phyloP scores from a whole-genome alignment of 1,140 invertebrate species.

The Drosophila kepulauana region DNA sequence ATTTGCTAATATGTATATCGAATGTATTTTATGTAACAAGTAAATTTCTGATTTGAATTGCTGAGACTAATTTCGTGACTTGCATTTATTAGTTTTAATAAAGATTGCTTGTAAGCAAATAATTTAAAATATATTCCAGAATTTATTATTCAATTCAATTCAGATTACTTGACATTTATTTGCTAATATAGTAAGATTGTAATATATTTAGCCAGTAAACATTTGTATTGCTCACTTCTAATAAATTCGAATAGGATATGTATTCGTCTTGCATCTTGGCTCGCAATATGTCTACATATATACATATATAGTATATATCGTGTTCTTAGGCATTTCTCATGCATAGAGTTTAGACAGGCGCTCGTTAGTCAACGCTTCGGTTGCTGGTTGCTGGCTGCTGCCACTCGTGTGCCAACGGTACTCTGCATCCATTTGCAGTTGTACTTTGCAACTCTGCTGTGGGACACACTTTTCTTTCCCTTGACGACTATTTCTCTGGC shows the following conservation, averaged over 20 bases:
- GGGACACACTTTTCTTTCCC: conserved; percentile 24
- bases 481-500: conserved; percentile 26
- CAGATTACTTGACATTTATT: no score
- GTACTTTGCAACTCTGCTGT: not conserved
- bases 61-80: no score
- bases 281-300: not conserved
- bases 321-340: conserved; percentile 15
- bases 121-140: no score
- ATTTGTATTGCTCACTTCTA: not conserved
- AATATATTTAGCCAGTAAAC: not conserved
- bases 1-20: no score
- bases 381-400: conserved; percentile 29
- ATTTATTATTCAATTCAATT: no score
- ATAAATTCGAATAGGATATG: conserved; percentile 14
- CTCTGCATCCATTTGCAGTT: conserved; percentile 6
- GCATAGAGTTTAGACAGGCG: conserved; percentile 35
- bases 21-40: no score
- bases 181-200: no score
- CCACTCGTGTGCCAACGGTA: not conserved
- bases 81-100: no score
- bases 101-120: no score
- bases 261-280: not conserved
- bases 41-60: no score
- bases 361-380: conserved; percentile 45
- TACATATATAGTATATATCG: not conserved